Evolutionary conservation across 92 coral and sea anemone species (phyloP).

Genomic region (Galaxea fascicularis): DNA sequence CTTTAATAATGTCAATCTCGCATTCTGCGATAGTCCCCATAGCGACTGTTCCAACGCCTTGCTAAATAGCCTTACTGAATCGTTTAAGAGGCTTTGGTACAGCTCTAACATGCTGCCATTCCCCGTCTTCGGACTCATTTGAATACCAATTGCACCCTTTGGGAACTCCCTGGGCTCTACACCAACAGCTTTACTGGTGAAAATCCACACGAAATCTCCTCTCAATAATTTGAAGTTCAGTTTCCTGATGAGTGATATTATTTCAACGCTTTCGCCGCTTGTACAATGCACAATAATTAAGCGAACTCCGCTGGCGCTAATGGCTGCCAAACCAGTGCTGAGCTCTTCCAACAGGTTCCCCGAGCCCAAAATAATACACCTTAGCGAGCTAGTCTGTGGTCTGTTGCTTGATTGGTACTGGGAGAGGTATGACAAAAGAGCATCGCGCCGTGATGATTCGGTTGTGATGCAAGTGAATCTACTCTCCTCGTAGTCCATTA

Average conservation of each 20-base stretch:
- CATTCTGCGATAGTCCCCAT: neutral
- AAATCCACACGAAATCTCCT: constrained; percentile 74
- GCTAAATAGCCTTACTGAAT: constrained; percentile 33
- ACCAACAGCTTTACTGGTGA: constrained; percentile 66
- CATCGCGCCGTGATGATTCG: constrained; percentile 57
- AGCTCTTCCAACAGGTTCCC: constrained; percentile 47
- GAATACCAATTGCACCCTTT: constrained; percentile 68
- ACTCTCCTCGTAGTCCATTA: constrained; percentile 77
- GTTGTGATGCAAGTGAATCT: constrained; percentile 81
- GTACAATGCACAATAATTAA: constrained; percentile 68
- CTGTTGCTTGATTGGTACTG: constrained; percentile 41
- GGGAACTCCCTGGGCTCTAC: constrained; percentile 59
- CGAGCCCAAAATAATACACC: constrained; percentile 57
- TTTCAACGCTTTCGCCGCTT: constrained; percentile 45
- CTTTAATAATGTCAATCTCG: neutral
- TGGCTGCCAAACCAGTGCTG: constrained; percentile 63
- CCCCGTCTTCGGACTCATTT: constrained; percentile 37
- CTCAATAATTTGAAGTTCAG: constrained; percentile 55
- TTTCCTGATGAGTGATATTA: constrained; percentile 55
- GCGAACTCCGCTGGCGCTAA: constrained; percentile 73
- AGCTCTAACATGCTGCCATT: constrained; percentile 2
- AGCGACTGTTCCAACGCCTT: constrained; percentile 16
- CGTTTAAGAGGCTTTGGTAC: constrained; percentile 41
- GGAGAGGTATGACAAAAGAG: constrained; percentile 61
- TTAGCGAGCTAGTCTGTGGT: constrained; percentile 38